phyloP scores from a whole-genome alignment of 2,888 invertebrate genomes.

The Phortica magna region DNA sequence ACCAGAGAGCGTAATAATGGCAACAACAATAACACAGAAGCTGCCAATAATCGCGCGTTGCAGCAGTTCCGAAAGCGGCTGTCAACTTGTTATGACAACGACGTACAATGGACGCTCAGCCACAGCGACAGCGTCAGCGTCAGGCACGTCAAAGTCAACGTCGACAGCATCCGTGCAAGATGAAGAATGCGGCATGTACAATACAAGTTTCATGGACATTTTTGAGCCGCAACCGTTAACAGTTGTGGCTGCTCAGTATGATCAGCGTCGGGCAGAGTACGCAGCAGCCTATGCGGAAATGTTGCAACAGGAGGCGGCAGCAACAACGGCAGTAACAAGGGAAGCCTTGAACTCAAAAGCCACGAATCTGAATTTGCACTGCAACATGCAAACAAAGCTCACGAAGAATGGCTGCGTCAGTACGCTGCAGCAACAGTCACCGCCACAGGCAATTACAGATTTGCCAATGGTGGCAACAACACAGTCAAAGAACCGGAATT shows the following conservation, averaged over 20 bases:
- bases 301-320: constrained; percentile 50
- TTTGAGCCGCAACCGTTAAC: constrained; percentile 26
- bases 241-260: neutral
- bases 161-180: constrained; percentile 42
- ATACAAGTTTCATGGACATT: constrained; percentile 54
- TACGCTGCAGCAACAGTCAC: constrained; percentile 56
- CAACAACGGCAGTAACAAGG: constrained; percentile 30
- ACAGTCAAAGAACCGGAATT: constrained; percentile 46
- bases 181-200: constrained; percentile 52
- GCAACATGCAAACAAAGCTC: constrained; percentile 62
- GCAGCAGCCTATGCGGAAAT: constrained; percentile 55
- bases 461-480: neutral
- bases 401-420: constrained; percentile 72
- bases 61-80: constrained; percentile 63
- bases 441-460: neutral
- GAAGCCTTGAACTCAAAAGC: neutral
- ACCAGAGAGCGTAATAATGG: neutral
- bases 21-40: neutral
- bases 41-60: constrained; percentile 61
- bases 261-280: constrained; percentile 56
- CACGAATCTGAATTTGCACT: constrained; percentile 38
- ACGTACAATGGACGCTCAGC: constrained; percentile 19
- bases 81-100: constrained; percentile 53
- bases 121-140: constrained; percentile 31
- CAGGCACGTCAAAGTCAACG: constrained; percentile 28